Base-by-base conservation (phyloP, 2,888 invertebrate genomes). In the Ornithoptera priamus region DNA sequence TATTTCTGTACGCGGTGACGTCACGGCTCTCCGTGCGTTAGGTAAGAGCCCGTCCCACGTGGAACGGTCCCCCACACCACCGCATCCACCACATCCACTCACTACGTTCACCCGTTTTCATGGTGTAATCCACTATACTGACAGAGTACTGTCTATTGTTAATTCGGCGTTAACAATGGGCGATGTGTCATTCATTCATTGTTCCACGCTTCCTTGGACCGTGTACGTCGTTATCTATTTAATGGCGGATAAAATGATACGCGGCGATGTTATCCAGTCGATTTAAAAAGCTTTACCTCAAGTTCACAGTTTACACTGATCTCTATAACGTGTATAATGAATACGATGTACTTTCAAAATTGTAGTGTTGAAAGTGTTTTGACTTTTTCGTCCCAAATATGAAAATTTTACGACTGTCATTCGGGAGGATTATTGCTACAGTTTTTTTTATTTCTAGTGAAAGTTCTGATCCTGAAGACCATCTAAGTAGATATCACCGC, bases 1-100 rank as follows among this genome's bases (percentile, higher is more conserved):
- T 89, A 89, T 89, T 89, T 88, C 83, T 73, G 83, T 79, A 76
- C 70, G 70, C 72, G 65, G 74, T 84, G 85, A 86, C 87, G 86
- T 88, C 87, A 87, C 76, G 57, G 78, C 82, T 86, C 86, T 87
- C 84, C 85, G 85, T 81, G 79, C 78, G 82, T 81, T 82, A 80
- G 77, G 75, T 76, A 74, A 78, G 73, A 77, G 20, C 67, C 65
- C 62, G 42, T 7, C 53, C 53, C 67, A 59, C 63, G 70, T 67
- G 66, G n/a, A 60, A 50, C 36, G 4, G 8, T 75, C 74, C 20
- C 71, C 63, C 22, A 56, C 30, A 50, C 50, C 15, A 50, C 50
- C 50, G 17, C 50, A 39, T 15, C 4, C 50, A 39, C 39, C 39
- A 39, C 39, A 39, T 10, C 39, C 7, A 8, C 7, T 10, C 39